These are phyloP conservation scores for Drosophila mimetica DNA, from an alignment of 2,888 invertebrate genomes.

Conservation along the genomic window DNA sequence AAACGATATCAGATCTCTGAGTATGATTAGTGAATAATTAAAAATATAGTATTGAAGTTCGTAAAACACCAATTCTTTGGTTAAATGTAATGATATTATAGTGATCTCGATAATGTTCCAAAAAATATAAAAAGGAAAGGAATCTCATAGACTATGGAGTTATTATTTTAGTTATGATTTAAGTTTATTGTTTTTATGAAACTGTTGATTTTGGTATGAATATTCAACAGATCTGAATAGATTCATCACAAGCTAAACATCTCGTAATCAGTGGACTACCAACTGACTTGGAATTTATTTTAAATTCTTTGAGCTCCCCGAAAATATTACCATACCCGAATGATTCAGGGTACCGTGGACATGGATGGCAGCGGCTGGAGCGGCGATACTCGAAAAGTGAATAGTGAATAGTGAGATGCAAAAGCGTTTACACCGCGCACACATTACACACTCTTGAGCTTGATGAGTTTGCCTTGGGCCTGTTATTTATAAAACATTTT, in stretches of 20 bases:
- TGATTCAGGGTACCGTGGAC: background rate
- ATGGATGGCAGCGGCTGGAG: conserved; percentile 7
- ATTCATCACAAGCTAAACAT: background rate
- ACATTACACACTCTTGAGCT: conserved; percentile 24
- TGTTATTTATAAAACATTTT: conserved; percentile 53
- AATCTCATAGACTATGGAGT: too few relatives aligned
- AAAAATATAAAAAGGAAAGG: too few relatives aligned
- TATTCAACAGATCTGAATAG: too few relatives aligned
- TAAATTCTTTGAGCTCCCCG: background rate
- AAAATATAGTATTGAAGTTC: too few relatives aligned
- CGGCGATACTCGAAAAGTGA: conserved; percentile 17
- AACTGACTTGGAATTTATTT: background rate
- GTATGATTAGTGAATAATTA: too few relatives aligned
- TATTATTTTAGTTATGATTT: too few relatives aligned
- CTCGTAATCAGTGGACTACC: background rate
- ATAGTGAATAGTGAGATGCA: conserved; percentile 36
- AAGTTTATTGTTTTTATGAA: background rate
- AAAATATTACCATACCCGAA: background rate
- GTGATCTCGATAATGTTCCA: too few relatives aligned
- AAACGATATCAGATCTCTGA: background rate
- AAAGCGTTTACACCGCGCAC: conserved; percentile 34
- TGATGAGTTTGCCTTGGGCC: conserved; percentile 42
- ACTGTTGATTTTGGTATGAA: too few relatives aligned
- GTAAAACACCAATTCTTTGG: too few relatives aligned
- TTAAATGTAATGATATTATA: too few relatives aligned